Base-by-base conservation (phyloP, 2,797 vertebrate genomes). In the Vespertilio murinus region DNA sequence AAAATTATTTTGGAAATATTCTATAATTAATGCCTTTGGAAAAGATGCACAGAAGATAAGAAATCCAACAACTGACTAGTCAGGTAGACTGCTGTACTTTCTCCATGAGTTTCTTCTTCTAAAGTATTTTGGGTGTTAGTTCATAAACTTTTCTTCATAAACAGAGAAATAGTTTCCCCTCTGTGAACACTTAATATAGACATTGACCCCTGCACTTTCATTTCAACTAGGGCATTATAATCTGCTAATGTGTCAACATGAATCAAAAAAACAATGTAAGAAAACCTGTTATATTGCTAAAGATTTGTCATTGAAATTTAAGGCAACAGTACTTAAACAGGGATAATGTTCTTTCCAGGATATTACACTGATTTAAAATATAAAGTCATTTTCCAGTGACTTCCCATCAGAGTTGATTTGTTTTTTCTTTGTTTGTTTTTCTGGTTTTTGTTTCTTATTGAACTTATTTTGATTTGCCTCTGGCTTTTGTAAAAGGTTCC, bases 331-430 rank as follows among this genome's bases (percentile, higher is more conserved):
- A 71, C 0, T n/a, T 95, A 75, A 49, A 82, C 2, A 75, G 20
- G 28, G 23, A 82, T 28, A 91, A 92, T 38, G 42, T 75, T 81
- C 69, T 38, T 88, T 28, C 17, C 75, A 90, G 18, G 23, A 95
- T 91, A 64, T 92, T 65, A 54, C 33, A 79, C 33, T 78, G 35
- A 93, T 85, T 82, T 90, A 95, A 86, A 95, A 49, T 74, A 5
- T 25, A 78, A 95, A 28, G 18, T 73, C 0, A 0, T 85, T 88
- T 65, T 95, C 85, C 33, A 91, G 35, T 81, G 38, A 67, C 61
- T 95, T 94, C 22, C 23, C 11, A 69, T 5, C 35, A 38, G 13
- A n/a, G 30, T 71, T 94, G 30, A 20, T 40, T 80, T 67, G 22
- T n/a, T 70, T 59, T 8, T 33, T 64, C 6, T 52, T 52, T 20